Conservation (phyloP, 2,113 vertebrate genomes). For the Herpailurus yagouaroundi region DNA sequence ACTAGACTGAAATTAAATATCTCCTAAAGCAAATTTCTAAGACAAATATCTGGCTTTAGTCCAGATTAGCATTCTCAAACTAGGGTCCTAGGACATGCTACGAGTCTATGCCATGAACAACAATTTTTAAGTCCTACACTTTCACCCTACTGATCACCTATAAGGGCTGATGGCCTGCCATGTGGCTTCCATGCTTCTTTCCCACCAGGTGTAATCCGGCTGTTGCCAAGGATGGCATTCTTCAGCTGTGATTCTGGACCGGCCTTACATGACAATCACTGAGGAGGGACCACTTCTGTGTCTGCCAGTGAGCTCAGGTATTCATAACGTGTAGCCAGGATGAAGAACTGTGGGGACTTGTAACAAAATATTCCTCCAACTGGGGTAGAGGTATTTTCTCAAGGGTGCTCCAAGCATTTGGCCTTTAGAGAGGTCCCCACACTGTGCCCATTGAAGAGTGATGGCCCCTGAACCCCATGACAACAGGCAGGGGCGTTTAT, state of each 20-base stretch:
- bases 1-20: not conserved
- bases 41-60: not conserved
- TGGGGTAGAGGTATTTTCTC: not conserved
- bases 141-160: no score
- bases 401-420: not conserved
- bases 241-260: not conserved
- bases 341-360: not conserved
- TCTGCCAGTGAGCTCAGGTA: not conserved
- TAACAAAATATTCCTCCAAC: not conserved
- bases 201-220: not conserved
- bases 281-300: not conserved
- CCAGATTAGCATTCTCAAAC: not conserved
- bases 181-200: not conserved
- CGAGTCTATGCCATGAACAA: not conserved
- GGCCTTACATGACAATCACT: not conserved
- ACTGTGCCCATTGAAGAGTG: not conserved
- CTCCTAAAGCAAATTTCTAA: not conserved
- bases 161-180: not conserved
- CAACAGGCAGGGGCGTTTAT: not conserved
- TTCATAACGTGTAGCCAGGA: not conserved
- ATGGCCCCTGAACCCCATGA: not conserved
- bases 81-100: not conserved
- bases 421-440: not conserved
- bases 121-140: not conserved
- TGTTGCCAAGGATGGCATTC: no score